Conservation (phyloP, 2,797 vertebrate genomes). For the Leuciscus waleckii region DNA sequence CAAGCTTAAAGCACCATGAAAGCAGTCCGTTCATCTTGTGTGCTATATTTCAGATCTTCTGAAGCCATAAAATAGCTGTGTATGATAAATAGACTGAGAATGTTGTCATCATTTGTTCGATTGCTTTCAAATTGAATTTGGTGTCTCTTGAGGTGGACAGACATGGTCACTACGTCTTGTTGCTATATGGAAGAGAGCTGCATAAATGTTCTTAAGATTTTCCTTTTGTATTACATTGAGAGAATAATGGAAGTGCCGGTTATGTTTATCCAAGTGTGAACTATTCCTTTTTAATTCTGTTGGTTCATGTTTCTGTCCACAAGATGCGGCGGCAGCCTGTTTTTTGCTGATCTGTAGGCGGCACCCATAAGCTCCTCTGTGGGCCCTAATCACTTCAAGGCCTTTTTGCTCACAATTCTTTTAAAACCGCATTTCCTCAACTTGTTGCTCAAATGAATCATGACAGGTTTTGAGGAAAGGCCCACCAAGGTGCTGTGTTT, state of each 20-base stretch:
- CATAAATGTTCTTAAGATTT: neutral
- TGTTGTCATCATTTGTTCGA: neutral
- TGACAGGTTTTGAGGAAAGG: neutral
- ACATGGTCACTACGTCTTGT: neutral
- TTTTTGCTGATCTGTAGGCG: neutral
- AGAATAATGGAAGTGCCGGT: neutral
- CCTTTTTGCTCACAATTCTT: neutral
- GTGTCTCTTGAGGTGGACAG: neutral
- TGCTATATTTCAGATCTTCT: neutral
- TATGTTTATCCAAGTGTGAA: neutral
- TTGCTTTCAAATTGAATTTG: neutral
- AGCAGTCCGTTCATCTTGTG: neutral
- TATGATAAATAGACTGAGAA: neutral
- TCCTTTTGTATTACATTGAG: neutral
- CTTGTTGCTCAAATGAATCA: neutral
- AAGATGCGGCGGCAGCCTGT: slow-evolving; percentile 61
- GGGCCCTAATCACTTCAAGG: neutral
- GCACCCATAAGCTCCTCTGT: neutral
- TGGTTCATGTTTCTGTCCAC: slow-evolving; percentile 55
- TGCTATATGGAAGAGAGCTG: neutral
- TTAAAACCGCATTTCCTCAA: neutral
- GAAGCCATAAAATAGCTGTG: neutral
- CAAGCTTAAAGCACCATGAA: neutral
- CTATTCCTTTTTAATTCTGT: neutral
- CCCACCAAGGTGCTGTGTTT: neutral